These are phyloP conservation scores for Hermodice carunculata DNA, from an alignment of 2,888 invertebrate species.

Conservation along the genomic window DNA sequence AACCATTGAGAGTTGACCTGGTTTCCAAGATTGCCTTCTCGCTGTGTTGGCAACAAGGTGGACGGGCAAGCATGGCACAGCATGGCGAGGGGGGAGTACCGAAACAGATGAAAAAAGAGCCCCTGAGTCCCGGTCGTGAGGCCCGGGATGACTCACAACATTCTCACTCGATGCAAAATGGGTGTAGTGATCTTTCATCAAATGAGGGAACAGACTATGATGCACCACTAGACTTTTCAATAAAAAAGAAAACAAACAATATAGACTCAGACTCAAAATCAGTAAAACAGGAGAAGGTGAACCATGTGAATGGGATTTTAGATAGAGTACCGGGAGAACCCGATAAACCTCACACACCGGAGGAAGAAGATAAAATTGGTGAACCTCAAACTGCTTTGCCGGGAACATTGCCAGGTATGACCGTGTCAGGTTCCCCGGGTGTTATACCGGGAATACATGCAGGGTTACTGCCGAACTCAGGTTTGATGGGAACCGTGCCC, in stretches of 20 bases:
- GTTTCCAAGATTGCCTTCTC: too few species aligned
- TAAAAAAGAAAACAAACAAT: conserved; percentile 6
- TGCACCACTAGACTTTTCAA: conserved; percentile 24
- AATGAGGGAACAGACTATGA: conserved; percentile 6
- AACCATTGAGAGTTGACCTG: too few species aligned
- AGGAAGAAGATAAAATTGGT: conserved; percentile 12
- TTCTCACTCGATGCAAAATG: neutral
- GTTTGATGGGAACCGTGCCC: conserved; percentile 3
- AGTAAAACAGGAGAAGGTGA: neutral
- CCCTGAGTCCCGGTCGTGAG: too few species aligned
- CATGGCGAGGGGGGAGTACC: neutral
- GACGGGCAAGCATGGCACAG: neutral
- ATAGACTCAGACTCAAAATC: neutral
- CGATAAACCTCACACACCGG: neutral
- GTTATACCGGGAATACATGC: conserved; percentile 23
- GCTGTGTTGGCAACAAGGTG: too few species aligned
- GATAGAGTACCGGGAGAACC: neutral
- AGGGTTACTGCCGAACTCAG: conserved; percentile 17
- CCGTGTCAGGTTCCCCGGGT: neutral
- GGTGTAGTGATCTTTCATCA: neutral
- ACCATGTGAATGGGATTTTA: neutral
- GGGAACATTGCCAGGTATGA: conserved; percentile 16
- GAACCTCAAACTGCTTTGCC: conserved; percentile 24
- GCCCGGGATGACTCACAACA: too few species aligned
- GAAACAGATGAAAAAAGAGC: too few species aligned